Evolutionary conservation across 2,113 vertebrate species (phyloP).

Genomic region (Isichthys henryi): DNA sequence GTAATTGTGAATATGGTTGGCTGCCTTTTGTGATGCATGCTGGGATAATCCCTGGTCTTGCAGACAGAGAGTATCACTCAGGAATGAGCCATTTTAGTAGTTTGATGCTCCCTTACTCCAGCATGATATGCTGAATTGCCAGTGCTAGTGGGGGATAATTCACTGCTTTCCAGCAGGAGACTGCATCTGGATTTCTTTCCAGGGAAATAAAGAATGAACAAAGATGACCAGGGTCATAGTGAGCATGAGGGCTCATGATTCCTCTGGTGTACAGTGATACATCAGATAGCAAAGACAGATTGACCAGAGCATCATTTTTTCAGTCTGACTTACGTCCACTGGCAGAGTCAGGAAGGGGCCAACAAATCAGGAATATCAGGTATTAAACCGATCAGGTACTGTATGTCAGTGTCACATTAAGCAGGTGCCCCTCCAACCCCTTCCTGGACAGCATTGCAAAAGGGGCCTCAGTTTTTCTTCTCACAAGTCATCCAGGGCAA

Average conservation of each 20-base stretch:
- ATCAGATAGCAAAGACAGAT: background rate
- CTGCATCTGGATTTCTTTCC: background rate
- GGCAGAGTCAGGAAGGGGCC: background rate
- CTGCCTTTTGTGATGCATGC: background rate
- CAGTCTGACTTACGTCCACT: background rate
- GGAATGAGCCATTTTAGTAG: background rate
- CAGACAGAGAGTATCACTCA: background rate
- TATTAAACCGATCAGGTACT: background rate
- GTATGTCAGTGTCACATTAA: background rate
- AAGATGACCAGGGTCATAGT: background rate
- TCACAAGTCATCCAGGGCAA: background rate
- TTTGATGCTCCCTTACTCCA: background rate
- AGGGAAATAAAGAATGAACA: background rate
- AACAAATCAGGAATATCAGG: background rate
- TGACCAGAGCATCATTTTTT: background rate
- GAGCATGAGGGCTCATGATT: background rate
- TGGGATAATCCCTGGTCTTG: background rate
- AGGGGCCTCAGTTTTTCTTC: background rate
- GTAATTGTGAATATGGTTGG: background rate
- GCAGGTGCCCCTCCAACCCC: background rate
- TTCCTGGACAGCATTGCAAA: background rate
- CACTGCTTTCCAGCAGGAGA: background rate
- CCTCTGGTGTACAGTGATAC: background rate
- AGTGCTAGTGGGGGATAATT: background rate
- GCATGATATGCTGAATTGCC: background rate